Conservation (phyloP, 2,888 invertebrate genomes). For the Drosophila pseudotakahashii region DNA sequence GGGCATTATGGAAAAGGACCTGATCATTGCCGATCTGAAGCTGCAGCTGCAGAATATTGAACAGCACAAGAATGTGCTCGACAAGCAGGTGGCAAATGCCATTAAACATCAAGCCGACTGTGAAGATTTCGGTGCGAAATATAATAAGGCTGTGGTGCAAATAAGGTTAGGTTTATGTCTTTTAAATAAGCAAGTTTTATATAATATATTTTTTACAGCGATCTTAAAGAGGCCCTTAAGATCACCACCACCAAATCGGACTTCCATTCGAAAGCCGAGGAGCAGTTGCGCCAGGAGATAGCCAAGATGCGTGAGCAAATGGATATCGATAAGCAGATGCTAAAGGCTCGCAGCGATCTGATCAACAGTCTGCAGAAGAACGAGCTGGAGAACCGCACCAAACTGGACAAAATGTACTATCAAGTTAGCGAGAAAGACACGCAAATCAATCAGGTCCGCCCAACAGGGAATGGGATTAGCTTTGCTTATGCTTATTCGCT, state of each 20-base stretch:
- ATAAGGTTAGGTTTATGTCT: slow-evolving; percentile 22
- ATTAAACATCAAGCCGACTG: neutral
- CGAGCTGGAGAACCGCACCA: slow-evolving; percentile 66
- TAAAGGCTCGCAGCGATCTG: slow-evolving; percentile 72
- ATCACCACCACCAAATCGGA: neutral
- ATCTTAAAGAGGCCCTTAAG: slow-evolving; percentile 25
- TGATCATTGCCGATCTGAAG: slow-evolving; percentile 7
- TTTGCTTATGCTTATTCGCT: neutral
- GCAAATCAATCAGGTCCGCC: slow-evolving; percentile 55
- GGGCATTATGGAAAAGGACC: slow-evolving; percentile 3
- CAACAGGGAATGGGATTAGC: neutral
- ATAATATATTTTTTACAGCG: slow-evolving; percentile 16
- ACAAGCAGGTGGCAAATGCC: neutral
- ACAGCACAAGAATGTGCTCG: slow-evolving; percentile 3
- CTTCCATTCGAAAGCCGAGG: neutral
- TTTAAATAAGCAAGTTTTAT: no score
- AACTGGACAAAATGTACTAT: slow-evolving; percentile 71
- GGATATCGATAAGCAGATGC: slow-evolving; percentile 65
- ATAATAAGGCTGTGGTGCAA: neutral
- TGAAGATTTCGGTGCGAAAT: neutral
- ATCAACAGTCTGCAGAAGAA: slow-evolving; percentile 72
- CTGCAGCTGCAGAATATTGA: slow-evolving; percentile 3
- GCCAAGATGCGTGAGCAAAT: slow-evolving; percentile 71
- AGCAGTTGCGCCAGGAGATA: slow-evolving; percentile 53
- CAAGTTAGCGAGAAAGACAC: slow-evolving; percentile 69